Base-by-base conservation (phyloP, 1,140 invertebrate genomes). In the Drosophila kepulauana region DNA sequence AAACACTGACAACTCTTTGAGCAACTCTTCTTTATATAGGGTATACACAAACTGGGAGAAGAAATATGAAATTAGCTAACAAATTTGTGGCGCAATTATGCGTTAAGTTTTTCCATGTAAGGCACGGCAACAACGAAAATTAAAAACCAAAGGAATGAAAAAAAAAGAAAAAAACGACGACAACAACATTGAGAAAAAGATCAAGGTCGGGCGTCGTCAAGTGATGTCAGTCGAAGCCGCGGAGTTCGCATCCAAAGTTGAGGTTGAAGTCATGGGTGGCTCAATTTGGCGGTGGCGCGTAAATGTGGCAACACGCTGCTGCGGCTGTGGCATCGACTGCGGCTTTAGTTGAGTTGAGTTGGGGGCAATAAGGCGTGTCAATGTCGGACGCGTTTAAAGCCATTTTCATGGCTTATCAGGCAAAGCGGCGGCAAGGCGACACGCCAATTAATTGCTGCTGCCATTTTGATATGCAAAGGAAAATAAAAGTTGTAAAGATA, bases 11-110 rank as follows among this genome's bases (percentile, higher is more conserved):
- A 13, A 33, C 51, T 7, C 28, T 54, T 1, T 54, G 0, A 1
- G 1, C 30, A 54, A 8, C 13, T 49, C 1, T 3, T 8, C n/a
- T 5, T 13, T 11, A 5, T 54, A 15, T 20, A 69, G 71, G 71
- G 71, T 74, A 74, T 62, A 10, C 15, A 41, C 59, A 48, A 58
- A n/a, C n/a, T 20, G 16, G 38, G 35, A 30, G 35, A 43, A 54
- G 35, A 35, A 63, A 43, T 38, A 49, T 48, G 15, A 77, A 84
- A 87, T 88, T 84, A 84, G 77, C 81, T 88, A 88, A 78, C 81
- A 85, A 75, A 89, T 89, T 89, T 88, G 78, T 85, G 82, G 82
- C 85, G 78, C 85, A 88, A 89, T 89, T 88, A 89, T 78, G 81
- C 70, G 74, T 69, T 74, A 77, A 79, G 66, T 78, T 65, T 79